These are phyloP conservation scores for Numenius arquata DNA, from an alignment of 2,113 vertebrate species.

Conservation along the genomic window DNA sequence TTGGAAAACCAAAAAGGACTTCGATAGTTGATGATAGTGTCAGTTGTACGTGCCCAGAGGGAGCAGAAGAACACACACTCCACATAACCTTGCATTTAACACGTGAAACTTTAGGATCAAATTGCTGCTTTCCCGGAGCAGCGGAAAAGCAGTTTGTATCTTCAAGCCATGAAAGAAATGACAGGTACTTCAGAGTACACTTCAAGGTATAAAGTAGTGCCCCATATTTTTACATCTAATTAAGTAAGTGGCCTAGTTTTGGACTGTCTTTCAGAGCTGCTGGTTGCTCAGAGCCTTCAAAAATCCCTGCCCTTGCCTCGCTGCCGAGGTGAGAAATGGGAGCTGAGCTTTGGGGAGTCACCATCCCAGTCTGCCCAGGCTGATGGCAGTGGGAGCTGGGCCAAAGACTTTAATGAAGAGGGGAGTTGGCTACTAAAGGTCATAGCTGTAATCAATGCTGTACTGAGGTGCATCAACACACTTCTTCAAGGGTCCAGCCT, in stretches of 20 bases:
- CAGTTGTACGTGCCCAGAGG: not conserved
- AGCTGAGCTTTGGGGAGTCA: not conserved
- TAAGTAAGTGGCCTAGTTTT: not conserved
- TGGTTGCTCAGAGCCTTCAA: not conserved
- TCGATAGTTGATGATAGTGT: not conserved
- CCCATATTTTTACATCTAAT: not conserved
- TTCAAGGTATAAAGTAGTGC: not conserved
- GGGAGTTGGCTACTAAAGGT: not conserved
- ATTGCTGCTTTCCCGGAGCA: not conserved
- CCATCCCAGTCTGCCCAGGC: accelerated
- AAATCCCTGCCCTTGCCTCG: not conserved
- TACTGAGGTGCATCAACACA: not conserved
- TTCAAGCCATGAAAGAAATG: not conserved
- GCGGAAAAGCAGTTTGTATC: not conserved
- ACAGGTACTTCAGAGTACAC: not conserved
- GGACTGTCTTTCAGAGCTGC: not conserved
- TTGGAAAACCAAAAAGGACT: not conserved
- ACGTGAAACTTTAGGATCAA: not conserved
- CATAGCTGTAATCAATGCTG: not conserved
- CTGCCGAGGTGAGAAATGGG: not conserved
- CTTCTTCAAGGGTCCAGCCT: not conserved
- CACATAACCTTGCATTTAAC: not conserved
- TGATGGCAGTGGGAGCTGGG: not conserved
- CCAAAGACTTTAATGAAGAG: not conserved
- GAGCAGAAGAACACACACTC: not conserved